Conservation (phyloP, 2,113 vertebrate species). For the Gymnogyps californianus region DNA sequence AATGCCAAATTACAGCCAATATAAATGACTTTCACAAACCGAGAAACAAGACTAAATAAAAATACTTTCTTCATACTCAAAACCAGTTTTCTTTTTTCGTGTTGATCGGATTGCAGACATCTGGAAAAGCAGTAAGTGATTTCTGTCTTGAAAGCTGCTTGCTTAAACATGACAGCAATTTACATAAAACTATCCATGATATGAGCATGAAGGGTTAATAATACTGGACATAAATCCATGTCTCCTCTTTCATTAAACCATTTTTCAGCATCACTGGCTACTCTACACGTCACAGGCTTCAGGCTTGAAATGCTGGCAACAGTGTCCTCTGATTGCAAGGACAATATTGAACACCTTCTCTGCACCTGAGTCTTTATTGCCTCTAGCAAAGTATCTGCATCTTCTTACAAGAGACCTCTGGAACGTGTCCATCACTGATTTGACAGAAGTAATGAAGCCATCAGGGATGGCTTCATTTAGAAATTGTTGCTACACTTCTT, state of each 20-base stretch:
- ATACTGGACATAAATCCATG: neutral
- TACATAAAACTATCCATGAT: neutral
- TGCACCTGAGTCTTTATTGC: accelerated
- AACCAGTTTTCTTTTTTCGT: neutral
- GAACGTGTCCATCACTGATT: neutral
- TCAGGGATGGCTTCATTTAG: neutral
- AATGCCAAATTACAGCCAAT: neutral
- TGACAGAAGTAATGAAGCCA: neutral
- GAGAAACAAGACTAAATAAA: neutral
- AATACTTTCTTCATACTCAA: neutral
- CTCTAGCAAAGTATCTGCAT: neutral
- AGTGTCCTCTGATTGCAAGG: neutral
- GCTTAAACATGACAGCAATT: neutral
- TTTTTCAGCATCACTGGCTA: neutral
- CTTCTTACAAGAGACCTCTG: neutral
- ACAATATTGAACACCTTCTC: neutral
- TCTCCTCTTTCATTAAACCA: neutral
- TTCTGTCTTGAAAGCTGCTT: neutral
- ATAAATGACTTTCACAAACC: neutral
- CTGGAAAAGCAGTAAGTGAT: neutral
- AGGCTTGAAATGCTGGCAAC: neutral
- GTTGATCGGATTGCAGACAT: neutral
- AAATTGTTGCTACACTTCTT: neutral
- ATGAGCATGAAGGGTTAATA: neutral
- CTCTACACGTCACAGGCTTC: neutral